Evolutionary conservation across 2,797 vertebrate species (phyloP), one percentile per base, ranked within the genome.

Genomic region (Fistularia commersonii): DNA sequence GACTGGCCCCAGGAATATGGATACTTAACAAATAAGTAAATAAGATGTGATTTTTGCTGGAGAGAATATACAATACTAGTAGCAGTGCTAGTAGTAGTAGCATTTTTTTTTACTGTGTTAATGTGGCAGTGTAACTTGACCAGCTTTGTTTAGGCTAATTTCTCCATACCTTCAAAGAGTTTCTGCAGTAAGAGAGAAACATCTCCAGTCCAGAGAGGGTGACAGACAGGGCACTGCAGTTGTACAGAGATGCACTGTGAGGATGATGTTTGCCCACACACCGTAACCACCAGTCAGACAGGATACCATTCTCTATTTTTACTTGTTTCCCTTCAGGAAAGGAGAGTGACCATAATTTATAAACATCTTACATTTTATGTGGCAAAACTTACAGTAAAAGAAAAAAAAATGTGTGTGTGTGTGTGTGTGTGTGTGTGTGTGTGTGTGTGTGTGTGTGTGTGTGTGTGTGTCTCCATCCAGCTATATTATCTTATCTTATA

Each of bases 91-190:
- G n/a, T n/a, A n/a, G n/a, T n/a, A n/a, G n/a, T n/a, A n/a, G n/a
- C n/a, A n/a, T n/a, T n/a, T n/a, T n/a, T n/a, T n/a, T n/a, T n/a
- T n/a, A n/a, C n/a, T n/a, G n/a, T n/a, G n/a, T n/a, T n/a, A n/a
- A n/a, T n/a, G n/a, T n/a, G n/a, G n/a, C n/a, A n/a, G n/a, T n/a
- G n/a, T n/a, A n/a, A n/a, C n/a, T n/a, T n/a, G n/a, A n/a, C n/a
- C n/a, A n/a, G n/a, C n/a, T n/a, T n/a, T n/a, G n/a, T n/a, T n/a
- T n/a, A n/a, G n/a, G n/a, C n/a, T n/a, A n/a, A n/a, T n/a, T n/a
- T n/a, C n/a, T n/a, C n/a, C 57, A 63, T 85, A 89, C 86, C 81
- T 75, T 57, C 43, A 91, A 73, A 44, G 58, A 72, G 8, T 63
- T 48, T 69, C 69, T 46, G 13, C 78, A 85, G 32, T 69, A 61